Base-by-base conservation (phyloP, 2,797 vertebrate genomes). In the Phyllotis vaccarum region DNA sequence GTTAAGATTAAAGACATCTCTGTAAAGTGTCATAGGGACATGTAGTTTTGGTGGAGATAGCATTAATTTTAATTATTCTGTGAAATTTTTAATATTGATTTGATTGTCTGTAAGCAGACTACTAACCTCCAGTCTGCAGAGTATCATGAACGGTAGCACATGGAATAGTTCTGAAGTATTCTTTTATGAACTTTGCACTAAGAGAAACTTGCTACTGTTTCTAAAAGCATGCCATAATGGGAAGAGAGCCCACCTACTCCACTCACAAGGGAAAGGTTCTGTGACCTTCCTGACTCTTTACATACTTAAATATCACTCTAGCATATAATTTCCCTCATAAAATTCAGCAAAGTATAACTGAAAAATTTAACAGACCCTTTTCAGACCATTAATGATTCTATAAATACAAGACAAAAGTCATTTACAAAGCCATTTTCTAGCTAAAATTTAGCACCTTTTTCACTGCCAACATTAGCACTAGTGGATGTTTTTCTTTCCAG, bases 311-410 rank as follows among this genome's bases (percentile, higher is more conserved):
- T 89, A 96, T 91, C 93, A 95, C 83, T 95, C 43, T 94, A 72
- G 82, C 79, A 94, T 94, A 93, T 93, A 95, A 97, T 97, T 96
- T 83, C 58, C 79, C 83, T 95, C 86, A 94, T 96, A 94, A 97
- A 96, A 90, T 40, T 56, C 54, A 93, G 82, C 89, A 96, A 95
- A 89, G 89, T 94, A 89, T 94, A 96, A 96, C 83, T 93, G 91
- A 96, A 96, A 96, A 97, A 66, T 95, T 96, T 95, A 96, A 95
- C 83, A 97, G 91, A 95, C 79, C 62, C 79, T 96, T 96, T 97
- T 89, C 75, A 97, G 58, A 74, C 60, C 66, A 88, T 96, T 95
- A 97, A 93, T 87, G 86, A 89, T 96, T 97, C 96, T 96, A 96
- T 96, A 97, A 96, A 96, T 97, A 93, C n/a, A 95, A 96, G 94